Evolutionary conservation across 1,140 invertebrate genomes (phyloP).

Genomic region (Portunus trituberculatus): DNA sequence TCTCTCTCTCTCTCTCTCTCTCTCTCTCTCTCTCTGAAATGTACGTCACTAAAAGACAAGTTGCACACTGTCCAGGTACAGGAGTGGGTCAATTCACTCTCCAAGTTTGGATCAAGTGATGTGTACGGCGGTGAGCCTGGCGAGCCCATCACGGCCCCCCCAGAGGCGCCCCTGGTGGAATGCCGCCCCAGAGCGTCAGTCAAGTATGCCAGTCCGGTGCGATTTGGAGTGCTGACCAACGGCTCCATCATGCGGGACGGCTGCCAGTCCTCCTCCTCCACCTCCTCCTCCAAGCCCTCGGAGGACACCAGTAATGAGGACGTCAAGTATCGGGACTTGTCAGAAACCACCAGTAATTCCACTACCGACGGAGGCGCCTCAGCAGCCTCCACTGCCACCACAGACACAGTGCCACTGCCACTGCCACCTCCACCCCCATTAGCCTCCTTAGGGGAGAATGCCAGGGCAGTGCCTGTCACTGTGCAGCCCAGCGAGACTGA

Average conservation of each 20-base stretch:
- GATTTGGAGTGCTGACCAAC: constrained; percentile 76
- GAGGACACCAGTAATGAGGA: constrained; percentile 72
- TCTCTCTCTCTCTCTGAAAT: background rate
- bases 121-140: constrained; percentile 55
- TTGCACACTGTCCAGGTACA: constrained; percentile 60
- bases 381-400: constrained; percentile 71
- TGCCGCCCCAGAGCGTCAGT: constrained; percentile 66
- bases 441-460: background rate
- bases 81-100: constrained; percentile 77
- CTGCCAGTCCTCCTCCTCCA: constrained; percentile 70
- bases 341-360: constrained; percentile 77
- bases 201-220: constrained; percentile 75
- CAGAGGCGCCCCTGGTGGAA: constrained; percentile 66
- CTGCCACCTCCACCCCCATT: constrained; percentile 56
- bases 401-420: constrained; percentile 61
- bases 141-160: constrained; percentile 53
- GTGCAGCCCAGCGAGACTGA: constrained; percentile 33
- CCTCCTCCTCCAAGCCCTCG: constrained; percentile 74
- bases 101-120: constrained; percentile 71
- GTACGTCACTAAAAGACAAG: background rate
- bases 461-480: constrained; percentile 36
- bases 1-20: background rate
- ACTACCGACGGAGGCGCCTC: constrained; percentile 76
- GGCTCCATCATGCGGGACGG: constrained; percentile 77
- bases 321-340: constrained; percentile 76